Percentiles rank a stretch among this genome's conserved stretches.
These are phyloP conservation scores for Ardeotis arabs DNA, from an alignment of 2,113 vertebrate species.

Conservation along the genomic window DNA sequence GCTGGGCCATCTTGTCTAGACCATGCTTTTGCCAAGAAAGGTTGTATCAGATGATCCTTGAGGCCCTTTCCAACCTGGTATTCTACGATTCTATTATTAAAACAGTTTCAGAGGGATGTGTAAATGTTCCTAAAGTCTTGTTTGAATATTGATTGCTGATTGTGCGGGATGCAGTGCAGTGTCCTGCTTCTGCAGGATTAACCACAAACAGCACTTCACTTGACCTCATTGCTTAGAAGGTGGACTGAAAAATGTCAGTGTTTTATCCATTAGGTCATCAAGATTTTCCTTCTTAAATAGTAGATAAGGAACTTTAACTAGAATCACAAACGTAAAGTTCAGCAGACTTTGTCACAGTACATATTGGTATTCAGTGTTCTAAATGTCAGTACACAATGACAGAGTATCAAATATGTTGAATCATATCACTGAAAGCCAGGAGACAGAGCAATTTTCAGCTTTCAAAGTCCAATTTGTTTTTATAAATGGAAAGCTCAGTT, in stretches of 20 bases:
- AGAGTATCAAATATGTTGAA: constrained; percentile 42
- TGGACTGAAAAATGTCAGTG: constrained; percentile 38
- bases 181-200: constrained; percentile 17
- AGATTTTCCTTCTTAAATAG: constrained; percentile 45
- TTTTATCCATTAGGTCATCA: constrained; percentile 70
- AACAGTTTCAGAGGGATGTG: neutral
- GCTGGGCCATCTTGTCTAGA: too few relatives aligned
- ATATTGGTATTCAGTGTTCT: constrained; percentile 28
- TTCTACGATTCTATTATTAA: neutral
- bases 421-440: constrained; percentile 48
- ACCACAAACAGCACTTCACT: neutral
- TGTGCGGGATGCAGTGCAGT: neutral
- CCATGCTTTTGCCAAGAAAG: too few relatives aligned
- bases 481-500: constrained; percentile 59
- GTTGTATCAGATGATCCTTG: too few relatives aligned
- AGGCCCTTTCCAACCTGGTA: neutral
- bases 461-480: constrained; percentile 57
- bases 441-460: constrained; percentile 57
- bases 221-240: neutral
- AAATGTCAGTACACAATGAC: constrained; percentile 62
- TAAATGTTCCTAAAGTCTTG: neutral
- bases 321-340: constrained; percentile 66
- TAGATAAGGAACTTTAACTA: constrained; percentile 49
- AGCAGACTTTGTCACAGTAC: constrained; percentile 32
- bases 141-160: neutral